Conservation (phyloP, 2,888 invertebrate genomes). For the Scaptomyza reducta region DNA sequence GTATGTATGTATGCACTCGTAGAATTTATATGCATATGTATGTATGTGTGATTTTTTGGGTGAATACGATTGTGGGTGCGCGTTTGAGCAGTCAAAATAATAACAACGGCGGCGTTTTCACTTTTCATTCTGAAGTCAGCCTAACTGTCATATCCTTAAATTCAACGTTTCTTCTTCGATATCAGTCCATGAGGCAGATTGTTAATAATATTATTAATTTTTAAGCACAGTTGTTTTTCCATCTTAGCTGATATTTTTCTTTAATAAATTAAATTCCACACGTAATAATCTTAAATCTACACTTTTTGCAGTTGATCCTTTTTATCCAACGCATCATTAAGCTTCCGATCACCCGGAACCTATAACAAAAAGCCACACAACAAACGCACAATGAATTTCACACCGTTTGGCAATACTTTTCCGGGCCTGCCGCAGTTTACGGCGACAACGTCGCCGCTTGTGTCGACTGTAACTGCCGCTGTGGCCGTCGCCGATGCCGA, state of each 20-base stretch:
- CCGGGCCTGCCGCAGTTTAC: conserved; percentile 93
- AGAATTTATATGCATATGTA: conserved; percentile 13
- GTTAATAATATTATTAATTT: not conserved
- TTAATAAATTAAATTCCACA: too few relatives aligned
- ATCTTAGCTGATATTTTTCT: too few relatives aligned
- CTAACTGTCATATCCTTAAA: conserved; percentile 22
- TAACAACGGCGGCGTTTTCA: conserved; percentile 68
- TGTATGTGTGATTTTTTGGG: not conserved
- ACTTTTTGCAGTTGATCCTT: conserved; percentile 23
- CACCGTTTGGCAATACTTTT: conserved; percentile 92
- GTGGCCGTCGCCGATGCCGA: conserved; percentile 86
- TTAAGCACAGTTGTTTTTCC: too few relatives aligned
- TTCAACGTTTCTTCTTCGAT: not conserved
- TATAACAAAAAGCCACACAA: conserved; percentile 23
- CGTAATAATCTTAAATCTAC: not conserved
- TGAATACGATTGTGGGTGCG: conserved; percentile 30
- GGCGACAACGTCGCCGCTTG: conserved; percentile 84
- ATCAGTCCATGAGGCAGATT: not conserved
- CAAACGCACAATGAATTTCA: conserved; percentile 90
- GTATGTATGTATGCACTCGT: conserved; percentile 13
- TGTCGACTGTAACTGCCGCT: conserved; percentile 86
- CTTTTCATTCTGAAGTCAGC: conserved; percentile 58
- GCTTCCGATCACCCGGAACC: conserved; percentile 9
- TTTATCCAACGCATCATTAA: conserved; percentile 20
- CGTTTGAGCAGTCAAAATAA: conserved; percentile 62